Base-by-base conservation (phyloP, 2,888 invertebrate species). In the Leptarthrus brevirostris region DNA sequence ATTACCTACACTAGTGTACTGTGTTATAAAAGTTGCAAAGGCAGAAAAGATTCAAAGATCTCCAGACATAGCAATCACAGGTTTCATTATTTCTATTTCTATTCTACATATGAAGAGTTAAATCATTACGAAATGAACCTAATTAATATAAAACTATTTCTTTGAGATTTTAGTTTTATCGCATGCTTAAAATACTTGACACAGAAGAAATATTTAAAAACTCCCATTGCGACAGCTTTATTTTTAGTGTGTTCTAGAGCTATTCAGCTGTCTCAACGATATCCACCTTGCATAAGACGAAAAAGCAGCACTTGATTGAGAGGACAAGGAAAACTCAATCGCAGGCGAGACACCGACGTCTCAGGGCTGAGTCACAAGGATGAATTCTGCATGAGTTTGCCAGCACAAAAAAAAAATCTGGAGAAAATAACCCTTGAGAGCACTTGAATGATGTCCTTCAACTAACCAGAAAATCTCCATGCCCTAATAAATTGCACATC, bases 251-350 rank as follows among this genome's bases (percentile, higher is more conserved):
- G 47, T n/a, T 20, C 10, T 24, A 54, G 22, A 47, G 47, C 64
- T 10, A 26, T 22, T 20, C 20, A 52, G 22, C 47, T 47, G 64
- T 66, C 64, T 66, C 64, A 66, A 66, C 64, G 47, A 26, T 47
- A 24, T 66, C 47, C 64, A 66, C 64, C 64, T 66, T 66, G 61
- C 64, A 66, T 47, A 66, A 66, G 64, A 66, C 44, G 44, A 66
- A 66, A 66, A 44, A 47, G 6, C 64, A 20, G 20, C 64, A 47
- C 64, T 66, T 47, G 64, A 66, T 66, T 66, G 64, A 47, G 64
- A 47, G 64, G 47, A 66, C 44, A 66, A 47, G 64, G 26, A 34
- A 44, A 66, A 47, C 47, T 66, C 64, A 66, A 66, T 66, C 47
- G 24, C 26, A 47, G 47, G 64, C 64, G 20, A 66, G 47, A 66